Conservation (phyloP, 2,113 vertebrate genomes). For the Odontesthes bonariensis region DNA sequence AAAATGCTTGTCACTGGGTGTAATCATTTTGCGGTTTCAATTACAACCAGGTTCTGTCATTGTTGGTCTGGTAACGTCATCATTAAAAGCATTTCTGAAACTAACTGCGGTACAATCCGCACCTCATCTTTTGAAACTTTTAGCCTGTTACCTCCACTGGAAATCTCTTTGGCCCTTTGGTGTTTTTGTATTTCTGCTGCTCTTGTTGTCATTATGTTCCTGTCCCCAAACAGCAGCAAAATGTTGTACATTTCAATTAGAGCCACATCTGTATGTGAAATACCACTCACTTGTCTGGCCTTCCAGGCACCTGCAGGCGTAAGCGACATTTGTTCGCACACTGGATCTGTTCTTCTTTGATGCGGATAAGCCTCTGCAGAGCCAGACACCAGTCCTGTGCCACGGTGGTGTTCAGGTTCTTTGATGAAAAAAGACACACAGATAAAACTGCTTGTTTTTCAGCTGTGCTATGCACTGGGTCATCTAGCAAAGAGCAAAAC, state of each 20-base stretch:
- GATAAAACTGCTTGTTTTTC: slow-evolving; percentile 40
- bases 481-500: neutral
- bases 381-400: slow-evolving; percentile 97
- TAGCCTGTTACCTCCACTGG: no score
- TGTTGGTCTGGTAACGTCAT: slow-evolving; percentile 13
- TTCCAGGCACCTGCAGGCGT: slow-evolving; percentile 91
- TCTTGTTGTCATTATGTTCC: neutral
- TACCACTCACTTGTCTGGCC: slow-evolving; percentile 92
- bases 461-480: neutral
- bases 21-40: slow-evolving; percentile 17
- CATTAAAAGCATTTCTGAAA: neutral
- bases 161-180: neutral
- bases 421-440: slow-evolving; percentile 43
- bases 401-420: slow-evolving; percentile 96
- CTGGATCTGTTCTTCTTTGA: slow-evolving; percentile 97
- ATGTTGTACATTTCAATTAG: neutral
- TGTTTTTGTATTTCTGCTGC: neutral
- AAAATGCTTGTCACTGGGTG: neutral
- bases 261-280: slow-evolving; percentile 33
- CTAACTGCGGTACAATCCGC: no score
- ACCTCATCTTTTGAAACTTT: no score
- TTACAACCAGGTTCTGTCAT: slow-evolving; percentile 2
- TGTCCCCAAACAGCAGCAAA: neutral
- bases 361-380: slow-evolving; percentile 92
- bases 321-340: slow-evolving; percentile 96